These are phyloP conservation scores for Rallus crepitans DNA, from an alignment of 2,797 vertebrate species.

Conservation along the genomic window DNA sequence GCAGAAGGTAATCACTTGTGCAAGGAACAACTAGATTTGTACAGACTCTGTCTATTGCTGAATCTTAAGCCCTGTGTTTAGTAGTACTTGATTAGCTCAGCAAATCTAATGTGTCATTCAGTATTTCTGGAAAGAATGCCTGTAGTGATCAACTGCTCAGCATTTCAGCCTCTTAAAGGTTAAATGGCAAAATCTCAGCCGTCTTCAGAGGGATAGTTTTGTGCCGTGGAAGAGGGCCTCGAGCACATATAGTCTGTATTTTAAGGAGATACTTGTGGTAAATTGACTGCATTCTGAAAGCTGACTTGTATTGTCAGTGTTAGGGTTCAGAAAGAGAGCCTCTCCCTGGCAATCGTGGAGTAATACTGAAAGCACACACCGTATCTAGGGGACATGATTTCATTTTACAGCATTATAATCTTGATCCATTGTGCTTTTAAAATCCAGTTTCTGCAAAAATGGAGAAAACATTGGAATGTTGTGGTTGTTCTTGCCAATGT, in stretches of 20 bases:
- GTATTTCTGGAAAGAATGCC: background rate
- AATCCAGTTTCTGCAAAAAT: background rate
- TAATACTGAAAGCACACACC: background rate
- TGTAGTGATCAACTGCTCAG: background rate
- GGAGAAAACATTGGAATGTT: background rate
- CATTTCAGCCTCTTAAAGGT: background rate
- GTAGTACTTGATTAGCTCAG: background rate
- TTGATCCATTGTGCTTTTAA: background rate
- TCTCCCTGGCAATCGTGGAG: accelerated
- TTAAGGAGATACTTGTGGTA: background rate
- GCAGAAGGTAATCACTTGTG: background rate
- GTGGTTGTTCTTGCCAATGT: background rate
- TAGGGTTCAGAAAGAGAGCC: background rate
- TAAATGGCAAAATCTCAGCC: background rate
- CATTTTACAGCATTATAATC: background rate
- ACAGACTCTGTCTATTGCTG: background rate
- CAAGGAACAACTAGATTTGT: background rate
- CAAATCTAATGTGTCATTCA: background rate
- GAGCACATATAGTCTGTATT: background rate
- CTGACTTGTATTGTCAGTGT: background rate
- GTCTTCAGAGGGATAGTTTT: background rate
- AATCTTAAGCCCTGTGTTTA: background rate
- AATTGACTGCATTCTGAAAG: background rate
- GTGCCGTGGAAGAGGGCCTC: background rate
- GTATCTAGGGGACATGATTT: background rate